A percentile compares a stretch with the other conserved stretches of the same genome.
Evolutionary conservation across 2,797 vertebrate species (phyloP).

Genomic region (Urophycis tenuis): DNA sequence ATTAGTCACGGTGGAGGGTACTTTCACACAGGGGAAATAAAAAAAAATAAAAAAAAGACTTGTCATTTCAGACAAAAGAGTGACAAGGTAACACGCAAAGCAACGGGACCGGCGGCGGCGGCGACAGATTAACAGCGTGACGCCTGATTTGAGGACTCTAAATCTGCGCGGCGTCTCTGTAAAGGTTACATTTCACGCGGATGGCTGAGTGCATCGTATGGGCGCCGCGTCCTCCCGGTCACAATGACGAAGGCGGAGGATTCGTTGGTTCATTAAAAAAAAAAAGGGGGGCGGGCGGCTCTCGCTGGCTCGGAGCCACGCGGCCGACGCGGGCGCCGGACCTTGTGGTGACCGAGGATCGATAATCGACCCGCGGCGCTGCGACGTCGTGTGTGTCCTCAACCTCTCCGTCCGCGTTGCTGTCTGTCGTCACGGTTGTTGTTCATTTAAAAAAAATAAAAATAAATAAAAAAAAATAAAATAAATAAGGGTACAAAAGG

Average conservation of each 20-base stretch:
- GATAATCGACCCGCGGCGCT: neutral
- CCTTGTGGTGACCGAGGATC: neutral
- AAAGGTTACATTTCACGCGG: conserved; percentile 47
- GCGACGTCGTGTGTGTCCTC: neutral
- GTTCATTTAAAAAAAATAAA: neutral
- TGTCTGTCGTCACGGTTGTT: neutral
- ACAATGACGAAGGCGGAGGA: conserved; percentile 19
- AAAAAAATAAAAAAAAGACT: too few species aligned
- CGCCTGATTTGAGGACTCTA: conserved; percentile 18
- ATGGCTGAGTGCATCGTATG: conserved; percentile 36
- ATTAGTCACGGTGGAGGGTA: neutral
- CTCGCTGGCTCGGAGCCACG: too few species aligned
- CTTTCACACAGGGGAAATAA: neutral
- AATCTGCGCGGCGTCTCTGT: conserved; percentile 21
- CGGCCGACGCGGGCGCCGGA: neutral
- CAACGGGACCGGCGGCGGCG: neutral
- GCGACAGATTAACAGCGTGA: neutral
- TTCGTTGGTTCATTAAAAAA: neutral
- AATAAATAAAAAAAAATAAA: too few species aligned
- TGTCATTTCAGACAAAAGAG: neutral
- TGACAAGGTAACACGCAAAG: neutral
- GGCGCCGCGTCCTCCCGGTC: conserved; percentile 30
- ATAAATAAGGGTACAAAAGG: neutral
- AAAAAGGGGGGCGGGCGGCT: too few species aligned
- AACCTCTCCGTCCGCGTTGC: neutral